Percentiles rank a stretch among this genome's conserved stretches.
Conservation (phyloP, 2,888 invertebrate genomes). For the Muschampia plurimacula region DNA sequence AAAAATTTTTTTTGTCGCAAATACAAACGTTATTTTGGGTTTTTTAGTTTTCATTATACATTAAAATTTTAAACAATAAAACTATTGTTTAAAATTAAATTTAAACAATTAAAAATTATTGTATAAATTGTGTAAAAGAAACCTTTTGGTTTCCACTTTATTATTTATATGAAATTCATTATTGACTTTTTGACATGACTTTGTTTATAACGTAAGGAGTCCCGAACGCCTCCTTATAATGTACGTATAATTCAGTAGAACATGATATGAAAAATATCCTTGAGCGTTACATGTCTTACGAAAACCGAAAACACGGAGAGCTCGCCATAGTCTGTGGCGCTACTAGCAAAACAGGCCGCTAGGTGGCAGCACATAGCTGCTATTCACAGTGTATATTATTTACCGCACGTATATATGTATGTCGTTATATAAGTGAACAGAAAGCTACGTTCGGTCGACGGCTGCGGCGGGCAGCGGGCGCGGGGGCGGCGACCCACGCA, state of each 20-base stretch:
- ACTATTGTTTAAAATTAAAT: too few species aligned
- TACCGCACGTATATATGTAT: constrained; percentile 77
- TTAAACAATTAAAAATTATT: too few species aligned
- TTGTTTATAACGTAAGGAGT: not conserved
- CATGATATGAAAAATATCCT: constrained; percentile 40
- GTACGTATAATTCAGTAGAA: not conserved
- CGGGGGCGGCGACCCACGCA: constrained; percentile 51
- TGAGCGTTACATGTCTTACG: constrained; percentile 30
- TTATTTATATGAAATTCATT: too few species aligned
- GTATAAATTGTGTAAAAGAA: too few species aligned
- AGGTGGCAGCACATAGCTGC: constrained; percentile 84
- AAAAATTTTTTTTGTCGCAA: too few species aligned
- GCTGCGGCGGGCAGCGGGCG: constrained; percentile 46
- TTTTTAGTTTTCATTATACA: too few species aligned
- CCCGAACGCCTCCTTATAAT: not conserved
- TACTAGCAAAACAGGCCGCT: constrained; percentile 68
- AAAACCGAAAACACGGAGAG: constrained; percentile 63
- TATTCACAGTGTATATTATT: constrained; percentile 83
- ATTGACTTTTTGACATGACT: not conserved
- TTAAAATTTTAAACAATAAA: too few species aligned
- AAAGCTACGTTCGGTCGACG: constrained; percentile 76
- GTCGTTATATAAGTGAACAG: constrained; percentile 85
- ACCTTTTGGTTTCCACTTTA: too few species aligned
- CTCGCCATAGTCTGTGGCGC: constrained; percentile 63
- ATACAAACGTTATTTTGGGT: too few species aligned